phyloP scores from a whole-genome alignment of 2,888 invertebrate species.

The Tortrix viridana region DNA sequence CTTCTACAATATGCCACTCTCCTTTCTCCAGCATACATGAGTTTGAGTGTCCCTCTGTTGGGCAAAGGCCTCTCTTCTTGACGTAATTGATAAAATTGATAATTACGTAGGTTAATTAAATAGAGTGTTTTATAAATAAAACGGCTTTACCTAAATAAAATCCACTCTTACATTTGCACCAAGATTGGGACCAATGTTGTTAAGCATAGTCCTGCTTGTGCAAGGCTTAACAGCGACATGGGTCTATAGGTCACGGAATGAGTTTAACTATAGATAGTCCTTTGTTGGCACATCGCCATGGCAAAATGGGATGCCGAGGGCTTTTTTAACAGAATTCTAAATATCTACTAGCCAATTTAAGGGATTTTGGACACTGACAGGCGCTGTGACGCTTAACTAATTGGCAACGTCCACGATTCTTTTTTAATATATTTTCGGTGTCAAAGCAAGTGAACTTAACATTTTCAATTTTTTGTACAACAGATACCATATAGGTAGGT shows the following conservation, averaged over 20 bases:
- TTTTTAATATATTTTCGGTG: background rate
- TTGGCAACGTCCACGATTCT: background rate
- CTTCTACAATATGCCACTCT: too few species aligned
- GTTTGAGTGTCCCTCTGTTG: too few species aligned
- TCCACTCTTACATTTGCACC: background rate
- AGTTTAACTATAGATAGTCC: constrained; percentile 32
- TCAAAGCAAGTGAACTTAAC: background rate
- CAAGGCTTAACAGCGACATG: constrained; percentile 18
- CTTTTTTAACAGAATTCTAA: constrained; percentile 17
- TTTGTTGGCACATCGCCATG: constrained; percentile 32
- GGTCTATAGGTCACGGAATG: constrained; percentile 32
- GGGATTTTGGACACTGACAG: constrained; percentile 17
- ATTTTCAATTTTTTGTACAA: background rate
- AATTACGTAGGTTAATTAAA: too few species aligned
- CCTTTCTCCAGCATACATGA: too few species aligned
- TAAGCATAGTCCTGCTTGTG: constrained; percentile 21
- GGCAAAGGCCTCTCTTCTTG: too few species aligned
- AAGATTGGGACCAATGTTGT: constrained; percentile 6
- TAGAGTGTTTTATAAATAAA: too few species aligned
- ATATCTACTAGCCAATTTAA: background rate
- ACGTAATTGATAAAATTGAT: too few species aligned
- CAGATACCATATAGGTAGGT: too few species aligned
- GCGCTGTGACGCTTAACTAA: constrained; percentile 25
- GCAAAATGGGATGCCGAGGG: constrained; percentile 31
- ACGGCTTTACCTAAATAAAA: too few species aligned